Evolutionary conservation across 2,113 vertebrate genomes (phyloP).

Genomic region (Tachycineta bicolor): DNA sequence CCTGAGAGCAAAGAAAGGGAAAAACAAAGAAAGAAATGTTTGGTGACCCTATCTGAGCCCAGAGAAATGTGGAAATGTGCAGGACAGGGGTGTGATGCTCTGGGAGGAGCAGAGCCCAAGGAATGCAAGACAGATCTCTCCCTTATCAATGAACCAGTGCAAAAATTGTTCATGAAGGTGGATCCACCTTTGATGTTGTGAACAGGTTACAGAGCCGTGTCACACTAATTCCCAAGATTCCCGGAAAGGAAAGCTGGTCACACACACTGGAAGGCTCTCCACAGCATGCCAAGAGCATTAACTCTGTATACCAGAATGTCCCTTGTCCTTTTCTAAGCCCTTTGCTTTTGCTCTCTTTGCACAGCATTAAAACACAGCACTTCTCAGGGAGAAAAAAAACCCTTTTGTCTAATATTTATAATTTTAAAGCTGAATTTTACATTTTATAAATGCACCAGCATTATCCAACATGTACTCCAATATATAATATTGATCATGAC

Average conservation of each 20-base stretch:
- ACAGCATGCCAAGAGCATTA: not conserved
- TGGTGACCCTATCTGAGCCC: not conserved
- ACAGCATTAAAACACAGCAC: not conserved
- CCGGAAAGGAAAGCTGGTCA: not conserved
- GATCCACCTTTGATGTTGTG: conserved; percentile 9
- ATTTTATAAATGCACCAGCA: not conserved
- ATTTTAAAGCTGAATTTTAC: not conserved
- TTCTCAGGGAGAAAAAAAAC: not conserved
- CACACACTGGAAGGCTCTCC: not conserved
- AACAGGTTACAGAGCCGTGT: not conserved
- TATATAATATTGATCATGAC: not conserved
- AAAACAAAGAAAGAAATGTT: not conserved
- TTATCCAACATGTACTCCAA: not conserved
- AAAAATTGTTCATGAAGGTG: not conserved
- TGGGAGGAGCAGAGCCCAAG: not conserved
- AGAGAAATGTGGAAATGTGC: not conserved
- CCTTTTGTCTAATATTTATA: not conserved
- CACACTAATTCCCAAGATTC: not conserved
- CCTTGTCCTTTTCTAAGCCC: not conserved
- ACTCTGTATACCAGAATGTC: not conserved
- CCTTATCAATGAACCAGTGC: not conserved
- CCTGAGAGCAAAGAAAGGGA: not conserved
- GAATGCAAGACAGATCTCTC: not conserved
- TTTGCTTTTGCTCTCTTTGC: not conserved
- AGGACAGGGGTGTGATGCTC: not conserved